Evolutionary conservation across 1,140 invertebrate species (phyloP).

Genomic region (Meloidogyne exigua): DNA sequence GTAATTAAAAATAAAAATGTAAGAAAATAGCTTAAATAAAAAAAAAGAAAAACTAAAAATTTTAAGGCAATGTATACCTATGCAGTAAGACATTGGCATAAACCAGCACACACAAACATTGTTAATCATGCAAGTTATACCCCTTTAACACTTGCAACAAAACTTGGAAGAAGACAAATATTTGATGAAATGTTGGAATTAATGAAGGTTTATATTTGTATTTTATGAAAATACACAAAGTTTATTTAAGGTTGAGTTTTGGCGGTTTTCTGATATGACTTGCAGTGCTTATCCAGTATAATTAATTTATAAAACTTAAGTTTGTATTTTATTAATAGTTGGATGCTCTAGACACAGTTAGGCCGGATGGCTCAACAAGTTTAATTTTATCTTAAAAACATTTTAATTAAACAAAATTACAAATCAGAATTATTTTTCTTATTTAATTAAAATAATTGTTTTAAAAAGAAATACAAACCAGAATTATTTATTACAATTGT

Average conservation of each 20-base stretch:
- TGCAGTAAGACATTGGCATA: constrained; percentile 85
- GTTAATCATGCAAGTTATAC: constrained; percentile 84
- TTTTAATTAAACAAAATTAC: not conserved
- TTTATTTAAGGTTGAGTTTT: constrained; percentile 75
- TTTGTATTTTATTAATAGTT: constrained; percentile 64
- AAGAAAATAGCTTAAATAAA: constrained; percentile 65
- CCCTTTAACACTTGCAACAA: constrained; percentile 89
- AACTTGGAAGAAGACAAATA: constrained; percentile 87
- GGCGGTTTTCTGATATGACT: constrained; percentile 98
- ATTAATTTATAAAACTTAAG: no score
- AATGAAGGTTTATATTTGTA: constrained; percentile 71
- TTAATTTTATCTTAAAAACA: constrained; percentile 64
- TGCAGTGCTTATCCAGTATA: constrained; percentile 84
- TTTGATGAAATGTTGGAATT: constrained; percentile 97
- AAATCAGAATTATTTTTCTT: not conserved
- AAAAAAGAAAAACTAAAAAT: not conserved
- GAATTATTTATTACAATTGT: no score
- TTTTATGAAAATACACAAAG: not conserved
- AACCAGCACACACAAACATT: constrained; percentile 84
- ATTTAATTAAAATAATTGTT: no score
- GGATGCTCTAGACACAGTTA: constrained; percentile 88
- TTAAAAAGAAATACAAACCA: not conserved
- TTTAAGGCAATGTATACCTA: constrained; percentile 94
- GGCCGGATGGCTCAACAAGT: constrained; percentile 90
- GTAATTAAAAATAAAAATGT: constrained; percentile 93